Evolutionary conservation across 2,797 vertebrate species (phyloP), one percentile per base, ranked within the genome.

Genomic region (Urophycis tenuis): DNA sequence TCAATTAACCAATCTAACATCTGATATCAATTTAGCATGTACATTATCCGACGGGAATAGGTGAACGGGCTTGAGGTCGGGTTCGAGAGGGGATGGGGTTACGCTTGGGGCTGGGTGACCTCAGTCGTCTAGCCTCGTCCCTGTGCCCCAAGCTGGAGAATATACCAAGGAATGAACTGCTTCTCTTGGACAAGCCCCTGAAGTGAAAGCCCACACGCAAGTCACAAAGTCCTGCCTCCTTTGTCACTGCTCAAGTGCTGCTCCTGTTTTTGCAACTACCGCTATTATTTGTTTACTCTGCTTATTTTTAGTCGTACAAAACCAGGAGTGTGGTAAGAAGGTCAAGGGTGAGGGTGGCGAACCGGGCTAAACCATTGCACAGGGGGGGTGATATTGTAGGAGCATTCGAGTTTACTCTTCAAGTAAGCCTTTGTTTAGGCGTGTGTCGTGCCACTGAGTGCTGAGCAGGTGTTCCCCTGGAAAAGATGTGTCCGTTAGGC

Each of bases 351-450:
- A 5, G 49, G 41, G 36, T 12, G 39, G 39, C 12, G 4, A 49
- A 49, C 45, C 53, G 7, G 10, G 53, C 25, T 25, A 25, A 60
- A 60, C 19, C 22, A 79, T 8, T 67, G 72, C 36, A 39, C 53
- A 75, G 34, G 22, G 36, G 34, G 22, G 36, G 45, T 75, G 34
- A 73, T 83, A 74, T 67, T 71, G 69, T 67, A 71, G 76, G 76
- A 81, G 81, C 67, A 10, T 77, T 29, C 5, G 30, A 34, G 73
- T 2, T 69, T 17, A 74, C 76, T 86, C 64, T 86, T 87, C 81
- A 83, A 85, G 80, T 83, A 85, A 80, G 81, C 78, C 49, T 74
- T 17, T 34, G 53, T 80, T 81, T 2, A 25, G 53, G 53, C 81
- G 22, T 84, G 77, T 81, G 60, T 5, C 22, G 35, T 73, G 72